phyloP scores from a whole-genome alignment of 2,888 invertebrate species.

The Microplitis manilae region DNA sequence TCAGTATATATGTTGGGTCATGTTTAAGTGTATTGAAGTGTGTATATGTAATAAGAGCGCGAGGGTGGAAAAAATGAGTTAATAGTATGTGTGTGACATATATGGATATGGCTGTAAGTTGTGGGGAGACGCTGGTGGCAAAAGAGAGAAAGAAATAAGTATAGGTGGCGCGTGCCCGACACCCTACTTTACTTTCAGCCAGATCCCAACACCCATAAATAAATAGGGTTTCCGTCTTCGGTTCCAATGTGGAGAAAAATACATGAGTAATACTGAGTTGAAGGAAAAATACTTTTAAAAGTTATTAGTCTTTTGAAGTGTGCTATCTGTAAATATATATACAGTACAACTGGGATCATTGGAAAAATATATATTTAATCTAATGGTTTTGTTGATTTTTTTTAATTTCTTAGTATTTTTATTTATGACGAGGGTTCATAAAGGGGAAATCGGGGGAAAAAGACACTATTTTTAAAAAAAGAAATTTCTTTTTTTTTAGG shows the following conservation, averaged over 20 bases:
- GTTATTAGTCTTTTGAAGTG: not conserved
- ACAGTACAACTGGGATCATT: no score
- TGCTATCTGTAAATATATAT: not conserved
- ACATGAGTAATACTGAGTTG: constrained; percentile 8
- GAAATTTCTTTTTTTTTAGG: no score
- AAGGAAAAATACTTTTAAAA: not conserved
- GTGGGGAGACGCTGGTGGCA: constrained; percentile 46
- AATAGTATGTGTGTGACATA: not conserved
- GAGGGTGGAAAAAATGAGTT: not conserved
- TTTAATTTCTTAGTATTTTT: not conserved
- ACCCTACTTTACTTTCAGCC: constrained; percentile 63
- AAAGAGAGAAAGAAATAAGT: constrained; percentile 41
- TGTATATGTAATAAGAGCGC: not conserved
- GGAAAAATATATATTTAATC: not conserved
- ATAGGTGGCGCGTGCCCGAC: constrained; percentile 65
- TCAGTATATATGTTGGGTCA: not conserved
- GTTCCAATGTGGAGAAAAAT: constrained; percentile 39
- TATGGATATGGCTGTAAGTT: constrained; percentile 19
- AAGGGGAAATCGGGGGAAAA: no score
- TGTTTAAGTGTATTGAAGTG: not conserved
- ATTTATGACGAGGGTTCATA: no score
- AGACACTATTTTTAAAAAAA: no score
- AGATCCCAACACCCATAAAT: constrained; percentile 67
- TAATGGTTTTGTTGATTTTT: not conserved
- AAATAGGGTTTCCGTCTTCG: constrained; percentile 69